Evolutionary conservation across 2,797 vertebrate genomes (phyloP), one percentile per base, ranked within the genome.

Genomic region (Apodemus agrarius): DNA sequence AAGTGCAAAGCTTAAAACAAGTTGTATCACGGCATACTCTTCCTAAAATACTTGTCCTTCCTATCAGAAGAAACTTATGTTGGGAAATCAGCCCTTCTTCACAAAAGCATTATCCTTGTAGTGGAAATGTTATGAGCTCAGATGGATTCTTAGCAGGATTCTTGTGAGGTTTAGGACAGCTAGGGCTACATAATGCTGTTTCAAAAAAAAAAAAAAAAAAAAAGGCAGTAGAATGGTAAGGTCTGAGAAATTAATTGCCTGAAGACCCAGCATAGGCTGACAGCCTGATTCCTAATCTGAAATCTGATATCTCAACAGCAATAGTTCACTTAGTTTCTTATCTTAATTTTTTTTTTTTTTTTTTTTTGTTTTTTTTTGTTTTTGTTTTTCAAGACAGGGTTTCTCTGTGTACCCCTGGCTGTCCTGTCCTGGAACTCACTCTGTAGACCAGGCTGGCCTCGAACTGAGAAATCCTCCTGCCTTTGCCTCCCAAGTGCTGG

Each of bases 41-140:
- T 37, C 4, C 21, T 52, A 49, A 86, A 49, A 86, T 52, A 54
- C 46, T 67, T 49, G 98, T 72, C 61, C 84, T 84, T 61, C 49
- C 19, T 76, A 11, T 59, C 87, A 79, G 79, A 97, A 90, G 94
- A 94, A 95, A 78, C 11, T 98, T 87, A 96, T 93, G 89, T 59
- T 97, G 75, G 89, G 94, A 89, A 98, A 97, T 89, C 94, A 98
- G 22, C 94, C 95, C 31, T 98, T 98, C 91, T 97, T 96, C 37
- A 89, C 98, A 61, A 96, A 87, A 46, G 95, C 96, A 90, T 43
- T 43, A 29, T 61, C 24, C 95, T 92, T 11, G 74, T 63, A 17
- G 49, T 87, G 17, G 67, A 29, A 14, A 52, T 98, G 72, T 95
- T 95, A 16, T 63, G 92, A 4, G 61, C 69, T 10, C 89, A 74